Conservation (phyloP, 2,113 vertebrate species). For the Sceloporus undulatus region DNA sequence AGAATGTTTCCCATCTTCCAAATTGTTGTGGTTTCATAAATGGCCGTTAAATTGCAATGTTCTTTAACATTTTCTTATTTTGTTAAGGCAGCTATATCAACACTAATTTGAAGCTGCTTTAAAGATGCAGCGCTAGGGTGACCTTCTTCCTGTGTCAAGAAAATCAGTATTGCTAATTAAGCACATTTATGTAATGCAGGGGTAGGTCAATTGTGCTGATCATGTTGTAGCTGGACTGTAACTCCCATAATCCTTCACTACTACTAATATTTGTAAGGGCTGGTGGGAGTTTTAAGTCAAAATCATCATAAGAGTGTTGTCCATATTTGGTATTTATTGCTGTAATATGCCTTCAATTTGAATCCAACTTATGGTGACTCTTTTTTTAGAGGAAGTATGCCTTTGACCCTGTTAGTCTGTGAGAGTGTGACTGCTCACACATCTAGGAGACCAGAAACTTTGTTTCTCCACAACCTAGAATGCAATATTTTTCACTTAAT, state of each 20-base stretch:
- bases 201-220: too few species aligned
- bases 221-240: too few species aligned
- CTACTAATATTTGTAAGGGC: too few species aligned
- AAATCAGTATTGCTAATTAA: background rate
- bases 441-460: background rate
- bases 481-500: background rate
- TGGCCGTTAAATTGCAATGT: background rate
- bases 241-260: too few species aligned
- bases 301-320: too few species aligned
- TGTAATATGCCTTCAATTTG: too few species aligned
- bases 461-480: background rate
- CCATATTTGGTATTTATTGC: too few species aligned
- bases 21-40: background rate
- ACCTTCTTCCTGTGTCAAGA: background rate
- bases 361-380: too few species aligned
- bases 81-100: background rate
- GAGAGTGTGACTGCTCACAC: background rate
- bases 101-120: background rate
- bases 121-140: background rate
- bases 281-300: too few species aligned
- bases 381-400: too few species aligned
- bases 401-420: too few species aligned
- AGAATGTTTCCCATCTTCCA: background rate
- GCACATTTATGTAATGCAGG: background rate
- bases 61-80: background rate